Evolutionary conservation across 1,140 invertebrate species (phyloP).

Genomic region (Lordiphosa mommai): DNA sequence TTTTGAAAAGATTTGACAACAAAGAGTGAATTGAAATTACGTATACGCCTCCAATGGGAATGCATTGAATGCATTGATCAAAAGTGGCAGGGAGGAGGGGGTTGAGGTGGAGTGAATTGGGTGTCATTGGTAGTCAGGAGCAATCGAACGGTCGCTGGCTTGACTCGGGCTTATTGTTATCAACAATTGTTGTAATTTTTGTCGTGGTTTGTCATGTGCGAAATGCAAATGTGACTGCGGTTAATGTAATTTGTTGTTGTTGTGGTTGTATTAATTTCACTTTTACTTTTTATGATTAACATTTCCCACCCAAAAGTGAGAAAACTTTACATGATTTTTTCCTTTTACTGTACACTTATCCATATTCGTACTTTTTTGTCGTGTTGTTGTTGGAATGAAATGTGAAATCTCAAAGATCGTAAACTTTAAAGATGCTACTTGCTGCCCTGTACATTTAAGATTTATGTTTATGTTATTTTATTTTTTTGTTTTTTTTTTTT

Average conservation of each 20-base stretch:
- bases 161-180: constrained; percentile 42
- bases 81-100: neutral
- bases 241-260: constrained; percentile 49
- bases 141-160: constrained; percentile 33
- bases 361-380: constrained; percentile 53
- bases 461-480: constrained; percentile 33
- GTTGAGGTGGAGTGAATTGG: constrained; percentile 1
- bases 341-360: constrained; percentile 18
- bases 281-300: constrained; percentile 75
- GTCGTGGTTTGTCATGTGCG: constrained; percentile 45
- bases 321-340: constrained; percentile 62
- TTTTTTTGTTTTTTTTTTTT: constrained; percentile 42
- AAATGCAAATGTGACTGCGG: constrained; percentile 63
- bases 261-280: constrained; percentile 65
- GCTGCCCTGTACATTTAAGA: constrained; percentile 5
- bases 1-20: constrained; percentile 37
- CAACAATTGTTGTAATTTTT: constrained; percentile 35
- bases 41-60: constrained; percentile 1
- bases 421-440: constrained; percentile 54
- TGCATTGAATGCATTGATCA: constrained; percentile 35
- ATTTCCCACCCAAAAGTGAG: constrained; percentile 74
- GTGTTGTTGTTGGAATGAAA: constrained; percentile 46
- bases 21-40: constrained; percentile 41
- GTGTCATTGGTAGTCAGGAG: constrained; percentile 49
- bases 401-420: constrained; percentile 70